Percentiles rank a stretch among this genome's conserved stretches.
phyloP scores from a whole-genome alignment of 2,113 vertebrate genomes.

The Anhinga rufa region DNA sequence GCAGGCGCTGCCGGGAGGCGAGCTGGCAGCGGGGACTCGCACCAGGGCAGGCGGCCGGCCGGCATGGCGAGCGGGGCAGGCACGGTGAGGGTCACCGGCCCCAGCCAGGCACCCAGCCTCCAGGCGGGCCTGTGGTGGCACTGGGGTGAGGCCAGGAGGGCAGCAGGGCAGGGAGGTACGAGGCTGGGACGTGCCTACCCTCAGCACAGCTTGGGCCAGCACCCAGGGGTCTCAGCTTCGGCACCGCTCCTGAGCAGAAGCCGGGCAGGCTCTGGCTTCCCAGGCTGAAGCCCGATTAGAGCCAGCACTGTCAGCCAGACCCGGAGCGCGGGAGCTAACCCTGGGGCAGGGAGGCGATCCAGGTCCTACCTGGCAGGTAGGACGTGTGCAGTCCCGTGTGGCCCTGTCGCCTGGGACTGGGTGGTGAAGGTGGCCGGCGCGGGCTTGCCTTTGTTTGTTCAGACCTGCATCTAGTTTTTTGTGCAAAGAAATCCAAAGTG shows the following conservation, averaged over 20 bases:
- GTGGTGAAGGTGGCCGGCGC: neutral
- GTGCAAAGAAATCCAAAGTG: neutral
- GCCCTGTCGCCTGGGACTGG: neutral
- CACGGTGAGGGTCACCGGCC: fast-evolving
- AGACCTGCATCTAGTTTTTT: neutral
- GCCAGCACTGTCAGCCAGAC: neutral
- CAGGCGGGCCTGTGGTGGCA: fast-evolving
- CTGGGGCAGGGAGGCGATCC: neutral
- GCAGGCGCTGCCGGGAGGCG: fast-evolving
- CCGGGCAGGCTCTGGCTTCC: neutral
- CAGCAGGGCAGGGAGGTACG: fast-evolving
- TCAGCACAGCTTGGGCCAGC: neutral
- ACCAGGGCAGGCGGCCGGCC: neutral
- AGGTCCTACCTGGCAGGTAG: neutral
- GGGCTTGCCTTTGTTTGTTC: neutral
- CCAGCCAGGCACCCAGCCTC: neutral
- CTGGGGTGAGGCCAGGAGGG: neutral
- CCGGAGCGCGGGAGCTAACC: neutral
- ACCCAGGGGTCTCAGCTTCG: neutral
- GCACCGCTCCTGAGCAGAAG: neutral
- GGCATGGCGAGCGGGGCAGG: neutral
- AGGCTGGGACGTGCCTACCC: neutral
- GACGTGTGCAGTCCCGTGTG: neutral
- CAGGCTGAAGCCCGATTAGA: neutral
- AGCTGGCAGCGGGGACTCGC: neutral